Evolutionary conservation across 2,113 vertebrate species (phyloP).

Genomic region (Sorex araneus): DNA sequence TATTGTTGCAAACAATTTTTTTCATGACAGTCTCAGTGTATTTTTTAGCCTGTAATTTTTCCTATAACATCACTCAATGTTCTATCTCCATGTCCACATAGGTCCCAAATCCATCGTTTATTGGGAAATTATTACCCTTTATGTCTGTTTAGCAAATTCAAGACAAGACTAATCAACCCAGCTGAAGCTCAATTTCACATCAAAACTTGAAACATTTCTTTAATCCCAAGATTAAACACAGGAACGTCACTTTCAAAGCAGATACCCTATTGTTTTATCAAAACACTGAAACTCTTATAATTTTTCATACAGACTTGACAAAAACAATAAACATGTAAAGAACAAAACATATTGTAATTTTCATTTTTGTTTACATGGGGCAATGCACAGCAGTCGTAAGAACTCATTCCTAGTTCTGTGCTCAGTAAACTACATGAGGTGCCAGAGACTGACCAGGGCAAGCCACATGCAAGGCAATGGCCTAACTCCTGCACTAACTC

Average conservation of each 20-base stretch:
- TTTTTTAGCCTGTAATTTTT: constrained; percentile 42
- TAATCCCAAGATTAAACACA: constrained; percentile 9
- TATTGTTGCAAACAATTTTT: background rate
- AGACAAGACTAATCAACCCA: background rate
- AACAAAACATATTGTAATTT: background rate
- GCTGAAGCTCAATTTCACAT: background rate
- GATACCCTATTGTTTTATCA: background rate
- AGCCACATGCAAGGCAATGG: no score
- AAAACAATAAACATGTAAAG: background rate
- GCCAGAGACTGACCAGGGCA: no score
- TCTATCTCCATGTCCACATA: background rate
- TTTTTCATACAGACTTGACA: constrained; percentile 3
- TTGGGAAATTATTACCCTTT: background rate
- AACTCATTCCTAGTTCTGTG: no score
- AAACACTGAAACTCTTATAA: constrained; percentile 27
- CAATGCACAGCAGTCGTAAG: no score
- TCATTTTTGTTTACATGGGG: background rate
- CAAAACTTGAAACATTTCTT: background rate
- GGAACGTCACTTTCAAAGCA: constrained; percentile 44
- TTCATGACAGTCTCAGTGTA: background rate
- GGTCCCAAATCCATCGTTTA: background rate
- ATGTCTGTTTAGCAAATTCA: constrained; percentile 33
- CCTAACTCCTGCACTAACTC: background rate
- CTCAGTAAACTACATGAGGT: no score
- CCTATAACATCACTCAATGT: background rate